phyloP scores from a whole-genome alignment of 2,113 vertebrate genomes.

The Anguilla rostrata region DNA sequence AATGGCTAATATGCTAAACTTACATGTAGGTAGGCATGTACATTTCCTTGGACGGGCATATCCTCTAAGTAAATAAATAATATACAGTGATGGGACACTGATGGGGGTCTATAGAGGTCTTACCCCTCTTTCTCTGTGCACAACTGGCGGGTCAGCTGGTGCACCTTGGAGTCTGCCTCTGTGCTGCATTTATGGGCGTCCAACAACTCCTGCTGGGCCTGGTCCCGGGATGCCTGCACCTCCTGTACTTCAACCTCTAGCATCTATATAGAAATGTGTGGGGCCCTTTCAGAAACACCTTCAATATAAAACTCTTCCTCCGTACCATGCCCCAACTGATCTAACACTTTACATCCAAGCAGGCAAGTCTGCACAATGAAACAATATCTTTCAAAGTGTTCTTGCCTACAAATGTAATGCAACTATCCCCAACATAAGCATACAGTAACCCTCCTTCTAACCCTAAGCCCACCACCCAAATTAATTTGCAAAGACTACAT shows the following conservation, averaged over 20 bases:
- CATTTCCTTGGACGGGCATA: not conserved
- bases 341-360: too few relatives aligned
- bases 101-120: constrained; percentile 40
- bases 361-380: too few relatives aligned
- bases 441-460: too few relatives aligned
- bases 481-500: too few relatives aligned
- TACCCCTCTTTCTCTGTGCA: constrained; percentile 82
- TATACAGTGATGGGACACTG: not conserved
- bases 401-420: too few relatives aligned
- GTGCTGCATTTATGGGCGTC: constrained; percentile 73
- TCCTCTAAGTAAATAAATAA: not conserved
- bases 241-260: constrained; percentile 79
- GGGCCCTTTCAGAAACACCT: not conserved
- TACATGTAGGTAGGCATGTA: too few relatives aligned
- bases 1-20: too few relatives aligned
- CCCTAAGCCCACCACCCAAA: too few relatives aligned
- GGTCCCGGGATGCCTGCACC: constrained; percentile 74
- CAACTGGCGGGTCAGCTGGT: constrained; percentile 78
- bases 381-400: too few relatives aligned
- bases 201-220: constrained; percentile 75
- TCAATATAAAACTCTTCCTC: not conserved
- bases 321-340: too few relatives aligned
- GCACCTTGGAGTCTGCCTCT: constrained; percentile 71
- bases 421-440: too few relatives aligned
- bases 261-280: constrained; percentile 72